Evolutionary conservation across 2,113 vertebrate genomes (phyloP), one percentile per base, ranked within the genome.

Genomic region (Corvus cornix): DNA sequence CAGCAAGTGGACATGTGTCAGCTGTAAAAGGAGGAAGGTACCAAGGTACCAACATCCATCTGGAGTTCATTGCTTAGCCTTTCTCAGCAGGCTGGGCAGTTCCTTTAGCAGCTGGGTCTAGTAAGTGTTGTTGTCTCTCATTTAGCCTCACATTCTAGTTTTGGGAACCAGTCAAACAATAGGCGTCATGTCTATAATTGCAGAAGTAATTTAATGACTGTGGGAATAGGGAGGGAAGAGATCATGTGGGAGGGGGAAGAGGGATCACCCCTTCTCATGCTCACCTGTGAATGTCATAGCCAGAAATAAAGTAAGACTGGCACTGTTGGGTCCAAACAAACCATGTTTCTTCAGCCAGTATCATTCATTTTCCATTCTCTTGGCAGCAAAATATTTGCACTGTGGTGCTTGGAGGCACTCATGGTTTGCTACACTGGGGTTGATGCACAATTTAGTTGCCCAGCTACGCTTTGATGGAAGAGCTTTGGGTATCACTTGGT

Each of bases 1-100:
- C n/a, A 67, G 21, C 5, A 63, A 51, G 33, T 46, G 55, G 20
- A 21, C 0, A 0, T 2, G 2, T 64, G 7, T 51, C 82, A 31
- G 16, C 41, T 60, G 9, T 41, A 13, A 22, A 27, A 39, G 14
- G 55, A 80, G 16, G 16, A 80, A 35, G 33, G 23, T 37, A 35
- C 8, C 10, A n/a, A 89, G 41, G 26, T 49, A 68, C 10, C 39
- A 76, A 6, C 12, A 48, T 24, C 53, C 9, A 23, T 41, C 14
- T 58, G 53, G 46, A 48, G 9, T 66, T 69, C 2, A 2, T 35
- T 86, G n/a, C 63, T 86, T n/a, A 24, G 18, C 8, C 22, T 56
- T 80, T 80, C 22, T 66, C 31, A 53, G 41, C 20, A 37, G 63
- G 26, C 30, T 73, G 37, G 18, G 22, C 31, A 35, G 8, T 20